Evolutionary conservation across 2,888 invertebrate species (phyloP).

Genomic region (Cylloceria caligata): DNA sequence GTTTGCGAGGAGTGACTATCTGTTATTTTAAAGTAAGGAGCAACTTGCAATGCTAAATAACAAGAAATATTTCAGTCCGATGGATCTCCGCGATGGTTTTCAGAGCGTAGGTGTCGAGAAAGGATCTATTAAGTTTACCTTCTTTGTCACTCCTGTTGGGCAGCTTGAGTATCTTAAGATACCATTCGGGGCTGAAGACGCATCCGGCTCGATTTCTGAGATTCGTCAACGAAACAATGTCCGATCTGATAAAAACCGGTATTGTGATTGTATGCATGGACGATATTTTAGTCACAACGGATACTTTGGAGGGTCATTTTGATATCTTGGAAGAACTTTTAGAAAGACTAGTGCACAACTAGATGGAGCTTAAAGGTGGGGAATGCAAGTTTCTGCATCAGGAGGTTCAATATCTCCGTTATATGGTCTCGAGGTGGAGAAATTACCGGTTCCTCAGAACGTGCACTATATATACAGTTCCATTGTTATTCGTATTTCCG

Average conservation of each 20-base stretch:
- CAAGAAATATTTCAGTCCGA: constrained; percentile 62
- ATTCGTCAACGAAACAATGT: background rate
- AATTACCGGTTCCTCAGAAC: constrained; percentile 65
- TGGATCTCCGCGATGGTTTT: constrained; percentile 70
- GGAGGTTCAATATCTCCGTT: constrained; percentile 67
- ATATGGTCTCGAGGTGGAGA: constrained; percentile 64
- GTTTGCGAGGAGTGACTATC: constrained; percentile 49
- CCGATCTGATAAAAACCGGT: background rate
- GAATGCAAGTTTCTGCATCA: constrained; percentile 66
- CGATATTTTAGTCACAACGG: constrained; percentile 42
- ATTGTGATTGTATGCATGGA: constrained; percentile 54
- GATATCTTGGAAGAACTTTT: constrained; percentile 36
- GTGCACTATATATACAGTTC: constrained; percentile 71
- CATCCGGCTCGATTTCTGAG: constrained; percentile 49
- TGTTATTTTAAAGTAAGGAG: constrained; percentile 61
- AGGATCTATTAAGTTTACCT: constrained; percentile 63
- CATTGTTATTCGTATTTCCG: constrained; percentile 73
- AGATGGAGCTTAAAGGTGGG: constrained; percentile 56
- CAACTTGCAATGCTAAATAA: constrained; percentile 51
- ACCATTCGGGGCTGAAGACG: constrained; percentile 54
- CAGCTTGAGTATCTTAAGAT: constrained; percentile 19
- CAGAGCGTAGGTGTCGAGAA: constrained; percentile 60
- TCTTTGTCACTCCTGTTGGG: constrained; percentile 33
- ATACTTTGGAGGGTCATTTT: constrained; percentile 50
- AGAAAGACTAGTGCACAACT: constrained; percentile 40